Evolutionary conservation across 2,797 vertebrate species (phyloP).

Genomic region (Schizopygopsis pylzovi): DNA sequence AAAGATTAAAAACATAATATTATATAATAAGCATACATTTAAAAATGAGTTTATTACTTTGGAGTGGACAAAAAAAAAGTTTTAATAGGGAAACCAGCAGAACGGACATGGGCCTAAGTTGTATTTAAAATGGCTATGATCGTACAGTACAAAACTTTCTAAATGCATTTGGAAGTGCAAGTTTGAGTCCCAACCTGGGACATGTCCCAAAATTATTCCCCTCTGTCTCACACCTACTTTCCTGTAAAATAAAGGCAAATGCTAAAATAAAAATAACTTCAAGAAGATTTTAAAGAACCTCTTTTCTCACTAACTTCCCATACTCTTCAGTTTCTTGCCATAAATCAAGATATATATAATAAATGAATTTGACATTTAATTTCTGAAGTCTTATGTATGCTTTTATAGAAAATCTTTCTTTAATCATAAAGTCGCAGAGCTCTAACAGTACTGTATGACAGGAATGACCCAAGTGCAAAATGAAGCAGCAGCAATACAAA

Average conservation of each 20-base stretch:
- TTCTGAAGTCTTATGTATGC: neutral
- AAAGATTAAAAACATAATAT: neutral
- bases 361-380: neutral
- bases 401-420: neutral
- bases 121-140: neutral
- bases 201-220: no score
- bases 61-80: neutral
- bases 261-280: neutral
- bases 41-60: neutral
- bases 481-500: slow-evolving; percentile 3
- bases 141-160: neutral
- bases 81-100: neutral
- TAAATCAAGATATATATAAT: neutral
- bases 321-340: neutral
- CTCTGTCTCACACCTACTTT: neutral
- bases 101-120: neutral
- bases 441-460: neutral
- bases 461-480: slow-evolving; percentile 7
- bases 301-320: neutral
- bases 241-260: neutral
- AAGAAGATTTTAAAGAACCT: neutral
- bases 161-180: neutral
- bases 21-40: neutral
- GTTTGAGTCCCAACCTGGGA: neutral
- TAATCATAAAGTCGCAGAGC: neutral